Conservation (phyloP, 2,797 vertebrate genomes). For the Cossypha dichroa region DNA sequence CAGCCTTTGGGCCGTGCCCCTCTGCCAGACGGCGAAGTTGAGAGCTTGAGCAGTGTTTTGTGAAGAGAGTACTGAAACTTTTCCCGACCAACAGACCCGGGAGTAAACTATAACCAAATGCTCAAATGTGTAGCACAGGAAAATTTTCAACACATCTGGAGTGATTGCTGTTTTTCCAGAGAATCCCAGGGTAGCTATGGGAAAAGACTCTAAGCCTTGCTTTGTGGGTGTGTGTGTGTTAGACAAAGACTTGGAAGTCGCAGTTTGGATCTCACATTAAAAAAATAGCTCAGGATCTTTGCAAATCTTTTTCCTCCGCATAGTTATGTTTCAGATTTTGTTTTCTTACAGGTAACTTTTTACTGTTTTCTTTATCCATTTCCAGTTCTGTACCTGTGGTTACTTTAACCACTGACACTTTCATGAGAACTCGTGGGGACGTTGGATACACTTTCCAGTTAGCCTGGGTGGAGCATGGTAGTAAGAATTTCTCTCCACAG, state of each 20-base stretch:
- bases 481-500: neutral
- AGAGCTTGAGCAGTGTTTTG: neutral
- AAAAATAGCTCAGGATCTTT: neutral
- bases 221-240: neutral
- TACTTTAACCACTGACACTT: neutral
- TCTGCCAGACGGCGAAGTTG: neutral
- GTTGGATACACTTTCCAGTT: neutral
- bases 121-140: neutral
- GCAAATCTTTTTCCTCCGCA: neutral
- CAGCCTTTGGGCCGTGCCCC: too few species aligned
- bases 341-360: neutral
- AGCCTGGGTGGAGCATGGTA: neutral
- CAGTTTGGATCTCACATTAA: neutral
- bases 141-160: neutral
- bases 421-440: neutral
- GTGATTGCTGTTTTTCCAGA: neutral
- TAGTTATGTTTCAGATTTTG: neutral
- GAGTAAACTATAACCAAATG: neutral
- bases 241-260: slow-evolving; percentile 6
- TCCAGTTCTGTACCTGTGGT: neutral
- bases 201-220: neutral
- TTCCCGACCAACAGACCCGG: neutral
- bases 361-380: neutral
- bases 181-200: neutral
- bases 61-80: neutral